Evolutionary conservation across 1,140 invertebrate genomes (phyloP), one percentile per base, ranked within the genome.

Genomic region (Drosophila watanabei): DNA sequence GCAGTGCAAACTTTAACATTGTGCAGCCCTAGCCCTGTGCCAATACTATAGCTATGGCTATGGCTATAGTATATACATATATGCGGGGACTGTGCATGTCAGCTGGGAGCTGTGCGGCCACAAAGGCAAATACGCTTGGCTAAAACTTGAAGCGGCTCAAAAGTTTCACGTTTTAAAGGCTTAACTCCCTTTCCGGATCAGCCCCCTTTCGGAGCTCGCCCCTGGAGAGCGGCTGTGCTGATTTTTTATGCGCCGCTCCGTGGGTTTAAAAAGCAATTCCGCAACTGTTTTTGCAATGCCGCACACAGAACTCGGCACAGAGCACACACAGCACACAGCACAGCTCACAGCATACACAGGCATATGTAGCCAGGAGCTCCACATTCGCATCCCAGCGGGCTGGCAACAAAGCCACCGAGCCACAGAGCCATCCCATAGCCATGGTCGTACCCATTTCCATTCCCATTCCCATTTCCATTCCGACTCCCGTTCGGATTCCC

Each of bases 251-350:
- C 78, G 68, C 46, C 79, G 70, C 75, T 88, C 81, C 81, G 85
- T 85, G 85, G 85, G 85, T 88, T 88, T 88, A 88, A 88, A 88
- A 90, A 88, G 85, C 85, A 88, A 88, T 88, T 88, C 86, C 86
- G 85, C 85, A 88, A 88, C 85, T 88, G 81, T 90, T 88, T 88
- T 88, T 88, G 73, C 85, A 69, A 77, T 77, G 79, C 69, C 62
- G 58, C 64, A 70, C 60, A 62, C 71, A 64, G 64, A 73, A 73
- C 45, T 49, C 32, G 41, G 39, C 58, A 39, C 51, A 57, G 2
- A 46, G 52, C 48, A 49, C 37, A 72, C 49, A 39, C 58, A 52
- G 37, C 35, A 16, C 11, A 28, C 7, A 52, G 71, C n/a, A 16
- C 35, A 39, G 24, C 48, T 24, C 33, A 39, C 33, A 39, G 37